Percentiles rank a stretch among this genome's conserved stretches.
Evolutionary conservation across 1,140 invertebrate genomes (phyloP).

Genomic region (Drosophila hydei): DNA sequence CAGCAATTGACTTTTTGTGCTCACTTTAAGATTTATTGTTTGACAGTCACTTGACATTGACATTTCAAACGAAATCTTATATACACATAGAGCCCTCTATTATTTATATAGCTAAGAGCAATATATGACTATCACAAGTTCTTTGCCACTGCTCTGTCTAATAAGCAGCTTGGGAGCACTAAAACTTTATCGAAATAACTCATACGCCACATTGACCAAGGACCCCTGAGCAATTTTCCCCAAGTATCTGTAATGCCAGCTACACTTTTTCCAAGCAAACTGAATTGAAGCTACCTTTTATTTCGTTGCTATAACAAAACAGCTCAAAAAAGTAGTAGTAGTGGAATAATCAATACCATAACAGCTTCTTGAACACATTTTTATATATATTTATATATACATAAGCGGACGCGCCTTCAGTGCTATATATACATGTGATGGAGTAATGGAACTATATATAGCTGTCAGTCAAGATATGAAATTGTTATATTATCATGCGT

Average conservation of each 20-base stretch:
- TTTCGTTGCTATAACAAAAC: too few relatives aligned
- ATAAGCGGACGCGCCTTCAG: too few relatives aligned
- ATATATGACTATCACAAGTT: slow-evolving; percentile 23
- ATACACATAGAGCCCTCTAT: background rate
- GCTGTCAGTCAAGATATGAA: too few relatives aligned
- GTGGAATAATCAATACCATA: too few relatives aligned
- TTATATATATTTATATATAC: too few relatives aligned
- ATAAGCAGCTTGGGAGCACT: slow-evolving; percentile 32
- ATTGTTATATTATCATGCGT: too few relatives aligned
- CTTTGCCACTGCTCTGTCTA: slow-evolving; percentile 10
- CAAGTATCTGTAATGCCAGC: background rate
- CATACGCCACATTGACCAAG: slow-evolving; percentile 17
- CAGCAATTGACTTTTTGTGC: slow-evolving; percentile 59
- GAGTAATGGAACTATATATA: too few relatives aligned
- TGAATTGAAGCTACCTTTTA: background rate
- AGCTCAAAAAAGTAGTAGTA: too few relatives aligned
- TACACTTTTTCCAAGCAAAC: background rate
- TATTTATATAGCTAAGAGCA: slow-evolving; percentile 4
- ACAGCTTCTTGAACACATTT: too few relatives aligned
- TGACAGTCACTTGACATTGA: slow-evolving; percentile 57
- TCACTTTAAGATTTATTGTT: slow-evolving; percentile 68
- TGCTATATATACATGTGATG: too few relatives aligned
- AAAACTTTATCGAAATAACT: slow-evolving; percentile 37
- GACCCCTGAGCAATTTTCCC: background rate
- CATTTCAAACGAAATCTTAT: slow-evolving; percentile 46